Evolutionary conservation across 2,888 invertebrate species (phyloP).

Genomic region (Serrognathus titanus): DNA sequence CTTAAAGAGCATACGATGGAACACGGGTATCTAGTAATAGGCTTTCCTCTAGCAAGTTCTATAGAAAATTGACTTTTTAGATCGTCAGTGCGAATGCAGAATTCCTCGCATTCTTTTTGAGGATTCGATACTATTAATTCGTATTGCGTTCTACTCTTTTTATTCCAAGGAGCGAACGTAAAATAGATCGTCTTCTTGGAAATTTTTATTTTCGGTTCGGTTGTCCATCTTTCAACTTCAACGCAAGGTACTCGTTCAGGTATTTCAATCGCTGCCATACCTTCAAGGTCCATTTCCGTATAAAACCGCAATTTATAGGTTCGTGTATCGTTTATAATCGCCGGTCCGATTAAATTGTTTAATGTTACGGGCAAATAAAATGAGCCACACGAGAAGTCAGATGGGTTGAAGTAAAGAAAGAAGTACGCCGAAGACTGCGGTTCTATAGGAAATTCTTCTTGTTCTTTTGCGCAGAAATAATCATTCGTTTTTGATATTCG

Average conservation of each 20-base stretch:
- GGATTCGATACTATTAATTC: conserved; percentile 1
- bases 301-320: neutral
- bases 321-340: neutral
- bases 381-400: neutral
- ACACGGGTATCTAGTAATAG: neutral
- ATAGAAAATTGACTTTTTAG: conserved; percentile 2
- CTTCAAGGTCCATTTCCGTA: neutral
- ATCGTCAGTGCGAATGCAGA: conserved; percentile 8
- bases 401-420: conserved; percentile 6
- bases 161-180: neutral
- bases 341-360: conserved; percentile 6
- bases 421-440: neutral
- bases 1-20: neutral
- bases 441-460: neutral
- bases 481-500: neutral
- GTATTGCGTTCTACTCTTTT: neutral
- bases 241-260: neutral
- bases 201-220: conserved; percentile 5
- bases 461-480: neutral
- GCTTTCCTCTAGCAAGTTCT: neutral
- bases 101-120: conserved; percentile 1
- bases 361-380: conserved; percentile 7
- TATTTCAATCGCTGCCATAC: neutral
- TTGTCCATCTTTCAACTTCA: neutral
- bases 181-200: neutral